Evolutionary conservation across 2,113 vertebrate genomes (phyloP).

Genomic region (Hyaena hyaena): DNA sequence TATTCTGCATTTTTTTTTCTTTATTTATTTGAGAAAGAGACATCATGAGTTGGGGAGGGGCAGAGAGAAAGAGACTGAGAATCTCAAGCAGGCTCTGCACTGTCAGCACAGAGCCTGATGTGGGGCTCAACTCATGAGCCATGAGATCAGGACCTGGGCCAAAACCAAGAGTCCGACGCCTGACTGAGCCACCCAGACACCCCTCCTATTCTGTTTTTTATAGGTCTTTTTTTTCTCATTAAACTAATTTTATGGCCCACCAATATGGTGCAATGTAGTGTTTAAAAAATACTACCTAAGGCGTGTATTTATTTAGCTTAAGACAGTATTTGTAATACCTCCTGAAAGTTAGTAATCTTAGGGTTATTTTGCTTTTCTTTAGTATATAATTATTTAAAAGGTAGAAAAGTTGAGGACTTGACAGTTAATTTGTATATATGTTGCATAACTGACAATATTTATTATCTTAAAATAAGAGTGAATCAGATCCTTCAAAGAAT

Average conservation of each 20-base stretch:
- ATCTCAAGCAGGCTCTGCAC: too few relatives aligned
- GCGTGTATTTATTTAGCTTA: slow-evolving; percentile 64
- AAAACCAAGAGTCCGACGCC: too few relatives aligned
- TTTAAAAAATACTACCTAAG: slow-evolving; percentile 63
- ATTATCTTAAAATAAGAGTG: slow-evolving; percentile 50
- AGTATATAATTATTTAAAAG: slow-evolving; percentile 25
- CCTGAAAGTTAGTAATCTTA: slow-evolving; percentile 3
- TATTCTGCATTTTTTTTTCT: neutral
- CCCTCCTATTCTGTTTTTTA: neutral
- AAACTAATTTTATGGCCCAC: slow-evolving; percentile 18
- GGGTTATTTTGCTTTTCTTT: slow-evolving; percentile 20
- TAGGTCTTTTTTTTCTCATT: neutral
- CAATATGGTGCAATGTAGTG: neutral
- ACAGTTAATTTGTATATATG: neutral
- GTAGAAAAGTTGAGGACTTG: neutral
- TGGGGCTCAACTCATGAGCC: too few relatives aligned
- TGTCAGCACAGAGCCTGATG: too few relatives aligned
- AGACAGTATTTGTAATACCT: slow-evolving; percentile 72
- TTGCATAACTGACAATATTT: slow-evolving; percentile 33
- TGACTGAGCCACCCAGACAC: too few relatives aligned
- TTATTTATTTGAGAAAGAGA: neutral
- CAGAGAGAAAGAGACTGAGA: too few relatives aligned
- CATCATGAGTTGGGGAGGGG: too few relatives aligned
- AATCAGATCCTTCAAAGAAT: slow-evolving; percentile 2
- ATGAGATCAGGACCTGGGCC: too few relatives aligned